These are phyloP conservation scores for Mormyrops boulengeri DNA, from an alignment of 2,797 vertebrate genomes.

Conservation along the genomic window DNA sequence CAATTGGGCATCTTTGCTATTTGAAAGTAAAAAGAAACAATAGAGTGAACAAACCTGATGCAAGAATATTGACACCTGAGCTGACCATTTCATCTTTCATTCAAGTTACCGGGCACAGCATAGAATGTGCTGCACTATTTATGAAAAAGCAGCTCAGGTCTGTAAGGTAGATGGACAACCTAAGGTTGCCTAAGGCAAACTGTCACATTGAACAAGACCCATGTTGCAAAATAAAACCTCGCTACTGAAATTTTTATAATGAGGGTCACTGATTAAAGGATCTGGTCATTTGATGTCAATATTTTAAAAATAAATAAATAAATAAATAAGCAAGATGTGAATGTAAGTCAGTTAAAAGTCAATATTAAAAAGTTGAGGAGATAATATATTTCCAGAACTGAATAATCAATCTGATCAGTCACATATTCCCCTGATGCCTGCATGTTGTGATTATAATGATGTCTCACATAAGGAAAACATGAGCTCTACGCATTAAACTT, in stretches of 20 bases:
- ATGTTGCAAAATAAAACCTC: background rate
- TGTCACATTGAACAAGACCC: background rate
- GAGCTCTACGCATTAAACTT: background rate
- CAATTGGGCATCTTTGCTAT: background rate
- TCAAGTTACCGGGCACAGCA: background rate
- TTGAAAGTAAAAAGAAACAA: background rate
- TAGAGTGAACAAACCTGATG: background rate
- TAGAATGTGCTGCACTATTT: conserved; percentile 5
- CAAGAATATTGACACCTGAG: conserved; percentile 3
- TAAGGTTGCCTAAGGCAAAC: conserved; percentile 1
- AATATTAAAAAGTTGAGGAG: background rate
- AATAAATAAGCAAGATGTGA: background rate
- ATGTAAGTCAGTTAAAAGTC: background rate
- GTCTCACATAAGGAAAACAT: background rate
- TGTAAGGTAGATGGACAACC: background rate
- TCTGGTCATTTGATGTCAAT: background rate
- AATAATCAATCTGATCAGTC: background rate
- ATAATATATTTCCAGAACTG: background rate
- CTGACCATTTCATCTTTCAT: background rate
- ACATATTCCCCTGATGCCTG: background rate
- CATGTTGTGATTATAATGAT: background rate
- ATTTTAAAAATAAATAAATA: background rate
- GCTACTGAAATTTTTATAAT: background rate
- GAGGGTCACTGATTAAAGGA: background rate
- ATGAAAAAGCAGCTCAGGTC: background rate